Percentiles rank a stretch among this genome's conserved stretches.
These are phyloP conservation scores for Lithophane leautieri DNA, from an alignment of 2,888 invertebrate genomes.

Conservation along the genomic window DNA sequence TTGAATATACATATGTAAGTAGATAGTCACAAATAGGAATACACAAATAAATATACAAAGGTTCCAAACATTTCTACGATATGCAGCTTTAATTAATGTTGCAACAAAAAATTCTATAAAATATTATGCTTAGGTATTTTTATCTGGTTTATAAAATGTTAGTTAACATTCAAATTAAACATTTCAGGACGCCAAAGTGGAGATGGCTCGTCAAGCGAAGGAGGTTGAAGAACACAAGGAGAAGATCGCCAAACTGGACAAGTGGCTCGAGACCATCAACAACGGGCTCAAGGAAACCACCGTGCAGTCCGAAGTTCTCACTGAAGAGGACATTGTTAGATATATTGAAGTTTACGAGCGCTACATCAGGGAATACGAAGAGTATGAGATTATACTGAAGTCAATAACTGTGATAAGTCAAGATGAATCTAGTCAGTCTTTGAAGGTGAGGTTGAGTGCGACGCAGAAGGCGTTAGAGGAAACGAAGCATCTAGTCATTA, in stretches of 20 bases:
- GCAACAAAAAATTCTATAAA: not conserved
- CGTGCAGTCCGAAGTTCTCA: constrained; percentile 78
- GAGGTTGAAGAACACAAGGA: constrained; percentile 84
- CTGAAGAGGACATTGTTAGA: constrained; percentile 84
- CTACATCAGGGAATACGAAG: constrained; percentile 86
- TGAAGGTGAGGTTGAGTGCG: constrained; percentile 90
- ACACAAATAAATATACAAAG: not conserved
- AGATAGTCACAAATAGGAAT: too few relatives aligned
- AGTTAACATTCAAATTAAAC: not conserved
- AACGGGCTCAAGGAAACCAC: constrained; percentile 86
- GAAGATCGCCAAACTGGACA: constrained; percentile 85
- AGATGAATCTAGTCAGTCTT: constrained; percentile 88
- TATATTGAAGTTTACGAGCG: constrained; percentile 88
- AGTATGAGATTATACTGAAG: constrained; percentile 85
- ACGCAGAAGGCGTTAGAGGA: constrained; percentile 91
- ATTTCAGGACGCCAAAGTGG: constrained; percentile 86
- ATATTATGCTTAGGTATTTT: not conserved
- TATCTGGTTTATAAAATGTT: not conserved
- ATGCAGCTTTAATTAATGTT: not conserved
- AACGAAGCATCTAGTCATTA: constrained; percentile 91
- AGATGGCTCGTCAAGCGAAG: constrained; percentile 81
- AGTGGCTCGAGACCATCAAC: constrained; percentile 88
- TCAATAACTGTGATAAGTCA: constrained; percentile 85
- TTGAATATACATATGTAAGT: not conserved
- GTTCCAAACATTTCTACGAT: not conserved